Conservation (phyloP, 2,113 vertebrate species). For the Catharus fuscescens region DNA sequence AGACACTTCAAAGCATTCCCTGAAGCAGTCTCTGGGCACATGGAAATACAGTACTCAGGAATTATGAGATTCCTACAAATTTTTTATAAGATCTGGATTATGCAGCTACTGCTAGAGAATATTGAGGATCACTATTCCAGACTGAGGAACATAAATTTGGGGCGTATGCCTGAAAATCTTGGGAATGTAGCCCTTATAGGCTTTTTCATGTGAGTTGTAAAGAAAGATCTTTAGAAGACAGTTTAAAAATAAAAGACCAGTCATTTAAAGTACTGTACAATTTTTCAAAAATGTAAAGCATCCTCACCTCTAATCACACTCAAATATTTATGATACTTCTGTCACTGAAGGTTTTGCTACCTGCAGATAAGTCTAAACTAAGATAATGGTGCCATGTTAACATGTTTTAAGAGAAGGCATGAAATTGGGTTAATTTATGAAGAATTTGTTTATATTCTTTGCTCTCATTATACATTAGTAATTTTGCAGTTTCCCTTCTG, state of each 20-base stretch:
- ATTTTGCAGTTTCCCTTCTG: background rate
- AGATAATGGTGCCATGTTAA: background rate
- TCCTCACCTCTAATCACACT: background rate
- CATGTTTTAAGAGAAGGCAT: background rate
- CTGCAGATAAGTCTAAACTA: background rate
- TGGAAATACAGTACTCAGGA: background rate
- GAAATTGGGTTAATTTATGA: background rate
- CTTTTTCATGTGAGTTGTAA: background rate
- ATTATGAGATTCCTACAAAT: background rate
- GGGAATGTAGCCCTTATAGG: background rate
- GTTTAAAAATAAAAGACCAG: background rate
- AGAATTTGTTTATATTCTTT: background rate
- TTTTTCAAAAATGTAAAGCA: background rate
- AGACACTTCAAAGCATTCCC: slow-evolving; percentile 6
- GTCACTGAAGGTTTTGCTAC: background rate
- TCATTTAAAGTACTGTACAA: background rate
- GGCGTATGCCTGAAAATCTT: background rate
- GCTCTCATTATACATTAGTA: background rate
- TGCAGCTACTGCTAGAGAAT: background rate
- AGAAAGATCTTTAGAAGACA: background rate
- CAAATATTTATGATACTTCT: background rate
- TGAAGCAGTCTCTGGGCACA: background rate
- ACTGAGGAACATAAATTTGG: background rate
- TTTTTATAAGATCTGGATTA: background rate
- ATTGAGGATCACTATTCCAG: background rate